Evolutionary conservation across 2,888 invertebrate species (phyloP).

Genomic region (Anthrax anthrax): DNA sequence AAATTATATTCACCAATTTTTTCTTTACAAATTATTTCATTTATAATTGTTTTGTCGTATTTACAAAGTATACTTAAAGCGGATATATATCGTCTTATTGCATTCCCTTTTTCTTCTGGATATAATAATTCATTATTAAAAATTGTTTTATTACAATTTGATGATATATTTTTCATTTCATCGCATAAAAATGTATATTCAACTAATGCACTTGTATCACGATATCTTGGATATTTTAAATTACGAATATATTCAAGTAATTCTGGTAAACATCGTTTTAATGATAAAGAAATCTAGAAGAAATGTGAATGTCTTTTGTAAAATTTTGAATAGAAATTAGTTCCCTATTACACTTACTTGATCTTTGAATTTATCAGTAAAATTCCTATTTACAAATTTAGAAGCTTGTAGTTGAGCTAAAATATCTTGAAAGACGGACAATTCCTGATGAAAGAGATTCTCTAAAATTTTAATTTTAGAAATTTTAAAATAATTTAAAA

Average conservation of each 20-base stretch:
- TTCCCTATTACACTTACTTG: not conserved
- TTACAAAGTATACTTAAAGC: not conserved
- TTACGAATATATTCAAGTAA: constrained; percentile 1
- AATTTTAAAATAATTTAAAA: too few relatives aligned
- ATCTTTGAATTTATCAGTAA: not conserved
- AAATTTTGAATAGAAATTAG: too few relatives aligned
- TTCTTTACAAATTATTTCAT: not conserved
- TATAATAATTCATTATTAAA: constrained; percentile 4
- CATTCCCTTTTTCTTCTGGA: constrained; percentile 8
- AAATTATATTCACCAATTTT: not conserved
- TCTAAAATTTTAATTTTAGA: constrained; percentile 5
- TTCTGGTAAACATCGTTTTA: not conserved
- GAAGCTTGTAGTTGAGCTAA: constrained; percentile 4
- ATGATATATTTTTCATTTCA: not conserved
- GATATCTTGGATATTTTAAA: constrained; percentile 8
- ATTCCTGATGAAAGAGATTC: constrained; percentile 2
- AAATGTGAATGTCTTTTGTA: too few relatives aligned
- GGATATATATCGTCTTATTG: constrained; percentile 6
- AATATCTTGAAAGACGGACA: constrained; percentile 5
- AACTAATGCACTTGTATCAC: constrained; percentile 8
- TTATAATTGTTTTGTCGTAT: not conserved
- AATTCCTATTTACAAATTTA: not conserved
- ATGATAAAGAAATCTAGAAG: not conserved
- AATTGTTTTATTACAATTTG: not conserved
- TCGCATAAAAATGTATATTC: constrained; percentile 10